phyloP scores from a whole-genome alignment of 2,797 vertebrate species.

The Spatula versicolor region DNA sequence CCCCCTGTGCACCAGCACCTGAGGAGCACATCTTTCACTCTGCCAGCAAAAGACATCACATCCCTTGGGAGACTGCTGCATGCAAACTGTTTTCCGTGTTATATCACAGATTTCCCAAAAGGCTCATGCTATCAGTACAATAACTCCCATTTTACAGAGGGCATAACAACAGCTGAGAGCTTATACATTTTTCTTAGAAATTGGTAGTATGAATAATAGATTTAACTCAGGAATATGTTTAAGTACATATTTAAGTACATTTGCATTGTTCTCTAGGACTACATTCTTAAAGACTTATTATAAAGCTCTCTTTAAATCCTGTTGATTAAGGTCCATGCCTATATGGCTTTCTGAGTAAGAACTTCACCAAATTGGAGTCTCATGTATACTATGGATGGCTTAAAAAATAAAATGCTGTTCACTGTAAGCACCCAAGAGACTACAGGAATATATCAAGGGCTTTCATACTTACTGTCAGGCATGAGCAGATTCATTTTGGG shows the following conservation, averaged over 20 bases:
- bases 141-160: slow-evolving; percentile 9
- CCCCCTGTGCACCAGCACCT: fast-evolving
- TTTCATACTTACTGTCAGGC: slow-evolving; percentile 2
- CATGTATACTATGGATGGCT: neutral
- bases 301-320: slow-evolving; percentile 20
- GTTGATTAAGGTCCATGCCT: neutral
- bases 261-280: neutral
- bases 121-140: neutral
- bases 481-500: neutral
- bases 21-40: fast-evolving
- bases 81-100: neutral
- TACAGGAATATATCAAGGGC: neutral
- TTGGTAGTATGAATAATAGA: slow-evolving; percentile 2
- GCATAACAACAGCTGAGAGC: slow-evolving; percentile 9
- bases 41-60: neutral
- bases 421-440: neutral
- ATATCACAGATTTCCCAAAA: neutral
- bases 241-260: neutral
- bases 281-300: slow-evolving; percentile 1
- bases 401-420: slow-evolving; percentile 13
- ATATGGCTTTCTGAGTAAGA: neutral
- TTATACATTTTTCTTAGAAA: neutral
- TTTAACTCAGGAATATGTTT: slow-evolving; percentile 9
- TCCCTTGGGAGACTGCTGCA: neutral
- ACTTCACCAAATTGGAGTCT: neutral